Conservation (phyloP, 2,797 vertebrate species). For the Sebastes aleutianus region DNA sequence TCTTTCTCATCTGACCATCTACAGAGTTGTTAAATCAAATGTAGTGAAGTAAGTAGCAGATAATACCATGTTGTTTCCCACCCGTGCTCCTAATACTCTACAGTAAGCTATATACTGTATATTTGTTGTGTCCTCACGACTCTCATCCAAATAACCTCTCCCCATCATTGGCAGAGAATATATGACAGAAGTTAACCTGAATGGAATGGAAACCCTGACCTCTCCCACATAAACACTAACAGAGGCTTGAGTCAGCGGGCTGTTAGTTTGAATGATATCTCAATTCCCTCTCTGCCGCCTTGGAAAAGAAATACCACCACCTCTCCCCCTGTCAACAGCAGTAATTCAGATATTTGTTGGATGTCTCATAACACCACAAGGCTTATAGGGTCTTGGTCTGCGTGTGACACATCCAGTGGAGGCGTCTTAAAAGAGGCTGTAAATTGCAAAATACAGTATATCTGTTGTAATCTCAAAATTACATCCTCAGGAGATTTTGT, state of each 20-base stretch:
- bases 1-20: background rate
- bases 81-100: conserved; percentile 6
- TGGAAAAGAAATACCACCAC: conserved; percentile 77
- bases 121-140: conserved; percentile 49
- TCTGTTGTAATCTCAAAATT: conserved; percentile 34
- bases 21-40: conserved; percentile 33
- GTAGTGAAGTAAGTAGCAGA: background rate
- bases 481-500: conserved; percentile 1
- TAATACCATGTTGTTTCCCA: conserved; percentile 8
- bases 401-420: conserved; percentile 48
- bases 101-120: conserved; percentile 16
- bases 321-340: conserved; percentile 67
- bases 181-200: conserved; percentile 69
- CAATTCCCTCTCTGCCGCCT: conserved; percentile 75
- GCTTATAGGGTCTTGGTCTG: conserved; percentile 54
- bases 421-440: conserved; percentile 40
- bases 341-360: conserved; percentile 71
- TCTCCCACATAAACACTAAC: conserved; percentile 75
- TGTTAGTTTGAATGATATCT: conserved; percentile 84
- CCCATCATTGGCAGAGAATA: conserved; percentile 50
- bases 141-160: conserved; percentile 58
- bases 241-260: conserved; percentile 76
- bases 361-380: conserved; percentile 61
- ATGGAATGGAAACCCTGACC: conserved; percentile 80
- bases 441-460: conserved; percentile 34